A percentile compares a stretch with the other conserved stretches of the same genome.
phyloP scores from a whole-genome alignment of 2,888 invertebrate species.

The Amiota communis region DNA sequence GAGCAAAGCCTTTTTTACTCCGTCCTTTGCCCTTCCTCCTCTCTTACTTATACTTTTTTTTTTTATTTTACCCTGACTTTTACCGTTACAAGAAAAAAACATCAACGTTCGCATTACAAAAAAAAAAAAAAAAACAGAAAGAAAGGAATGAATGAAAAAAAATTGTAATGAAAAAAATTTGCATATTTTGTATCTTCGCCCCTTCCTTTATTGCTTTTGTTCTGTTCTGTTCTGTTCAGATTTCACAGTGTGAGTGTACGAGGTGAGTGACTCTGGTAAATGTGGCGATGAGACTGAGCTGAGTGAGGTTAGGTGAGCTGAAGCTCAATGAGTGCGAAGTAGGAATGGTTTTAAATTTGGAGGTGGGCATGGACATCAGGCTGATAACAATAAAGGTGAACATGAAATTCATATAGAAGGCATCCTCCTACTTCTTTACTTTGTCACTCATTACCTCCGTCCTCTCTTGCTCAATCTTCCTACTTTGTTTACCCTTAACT shows the following conservation, averaged over 20 bases:
- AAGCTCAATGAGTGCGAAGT: no score
- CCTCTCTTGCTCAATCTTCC: no score
- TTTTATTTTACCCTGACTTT: slow-evolving; percentile 19
- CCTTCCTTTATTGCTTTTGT: no score
- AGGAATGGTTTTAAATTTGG: no score
- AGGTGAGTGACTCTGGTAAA: not conserved
- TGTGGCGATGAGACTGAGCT: no score
- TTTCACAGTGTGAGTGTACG: not conserved
- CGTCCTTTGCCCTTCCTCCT: not conserved
- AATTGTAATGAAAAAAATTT: slow-evolving; percentile 58
- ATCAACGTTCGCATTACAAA: slow-evolving; percentile 1
- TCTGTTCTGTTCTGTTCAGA: not conserved
- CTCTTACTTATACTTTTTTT: not conserved
- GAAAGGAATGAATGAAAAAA: slow-evolving; percentile 18
- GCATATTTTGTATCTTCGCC: slow-evolving; percentile 48
- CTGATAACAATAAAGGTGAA: slow-evolving; percentile 13
- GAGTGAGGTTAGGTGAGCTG: no score
- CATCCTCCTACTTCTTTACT: not conserved
- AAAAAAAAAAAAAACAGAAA: not conserved
- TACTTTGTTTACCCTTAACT: slow-evolving; percentile 27
- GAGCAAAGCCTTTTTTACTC: slow-evolving; percentile 22
- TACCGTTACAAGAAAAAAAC: slow-evolving; percentile 24
- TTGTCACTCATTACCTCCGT: not conserved
- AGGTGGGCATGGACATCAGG: not conserved
- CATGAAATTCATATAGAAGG: slow-evolving; percentile 28